Evolutionary conservation across 2,113 vertebrate genomes (phyloP).

Genomic region (Nycticorax nycticorax): DNA sequence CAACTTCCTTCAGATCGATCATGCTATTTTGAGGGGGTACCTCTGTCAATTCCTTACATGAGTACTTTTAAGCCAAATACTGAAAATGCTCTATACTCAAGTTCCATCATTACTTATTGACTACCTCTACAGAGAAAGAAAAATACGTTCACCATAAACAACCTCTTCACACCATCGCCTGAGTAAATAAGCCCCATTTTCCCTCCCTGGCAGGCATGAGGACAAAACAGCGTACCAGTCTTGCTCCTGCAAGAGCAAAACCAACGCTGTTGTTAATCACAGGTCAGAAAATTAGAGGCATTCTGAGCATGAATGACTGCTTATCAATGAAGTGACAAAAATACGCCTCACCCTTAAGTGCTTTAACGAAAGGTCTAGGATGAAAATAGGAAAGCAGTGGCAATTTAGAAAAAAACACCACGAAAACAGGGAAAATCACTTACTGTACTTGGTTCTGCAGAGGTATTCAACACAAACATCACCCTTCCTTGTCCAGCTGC

Average conservation of each 20-base stretch:
- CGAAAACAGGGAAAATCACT: constrained; percentile 68
- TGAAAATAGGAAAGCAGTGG: constrained; percentile 29
- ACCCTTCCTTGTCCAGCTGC: constrained; percentile 75
- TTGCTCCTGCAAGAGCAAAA: background rate
- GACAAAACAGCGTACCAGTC: background rate
- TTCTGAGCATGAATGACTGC: background rate
- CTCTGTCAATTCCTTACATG: background rate
- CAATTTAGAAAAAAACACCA: background rate
- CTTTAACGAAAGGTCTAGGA: constrained; percentile 34
- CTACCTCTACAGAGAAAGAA: background rate
- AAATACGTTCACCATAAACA: background rate
- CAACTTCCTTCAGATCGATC: background rate
- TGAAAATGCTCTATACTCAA: background rate
- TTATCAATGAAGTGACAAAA: constrained; percentile 21
- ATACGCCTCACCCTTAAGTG: background rate
- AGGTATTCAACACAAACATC: constrained; percentile 72
- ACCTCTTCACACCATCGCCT: background rate
- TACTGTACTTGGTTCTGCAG: constrained; percentile 69
- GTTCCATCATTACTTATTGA: background rate
- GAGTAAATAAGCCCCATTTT: background rate
- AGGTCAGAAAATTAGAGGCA: background rate
- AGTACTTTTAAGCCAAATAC: background rate
- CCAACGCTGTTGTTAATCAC: background rate
- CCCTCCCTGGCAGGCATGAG: background rate
- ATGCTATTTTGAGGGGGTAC: background rate